Base-by-base conservation (phyloP, 2,113 vertebrate species). In the Natator depressus region DNA sequence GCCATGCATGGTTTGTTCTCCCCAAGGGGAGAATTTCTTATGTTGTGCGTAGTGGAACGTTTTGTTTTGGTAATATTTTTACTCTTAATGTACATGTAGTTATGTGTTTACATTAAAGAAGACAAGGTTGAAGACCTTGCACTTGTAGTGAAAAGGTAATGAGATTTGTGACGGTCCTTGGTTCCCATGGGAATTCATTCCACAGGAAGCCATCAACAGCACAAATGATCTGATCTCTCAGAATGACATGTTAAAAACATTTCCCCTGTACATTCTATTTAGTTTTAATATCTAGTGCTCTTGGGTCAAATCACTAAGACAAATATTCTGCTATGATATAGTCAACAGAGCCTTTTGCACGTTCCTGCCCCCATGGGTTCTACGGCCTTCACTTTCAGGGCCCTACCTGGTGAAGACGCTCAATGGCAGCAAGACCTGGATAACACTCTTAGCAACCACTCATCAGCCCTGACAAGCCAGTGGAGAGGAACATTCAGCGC, bases 101-200 rank as follows among this genome's bases (percentile, higher is more conserved):
- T 93, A 88, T 47, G 81, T 78, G 89, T 92, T 89, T 92, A 90
- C 27, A 88, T 88, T 85, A 89, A 38, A 85, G 89, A 90, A 95
- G 35, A 85, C 49, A 80, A 94, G 84, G 78, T 14, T 88, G 87
- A 91, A 90, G 46, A 95, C 90, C 62, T 1, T 47, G 5, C 78
- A 72, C 53, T 62, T 14, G 55, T 79, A 49, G 62, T 82, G 51
- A 1, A 1, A 42, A 87, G 22, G 4, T 8, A 50, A 0, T 84
- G 79, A 50, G 12, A 53, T 81, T 80, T 82, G 3, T 57, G 72
- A 93, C 0, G 1, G 53, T 10, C 72, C 57, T 54, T 80, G 93
- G 46, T 24, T 75, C 29, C 83, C 17, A 9, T 5, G 84, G 38
- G 80, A 82, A 87, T 50, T 53, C 50, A n/a, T 35, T 81, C 46